Percentiles rank a stretch among this genome's conserved stretches.
Conservation (phyloP, 2,797 vertebrate genomes). For the Arnoldichthys spilopterus region DNA sequence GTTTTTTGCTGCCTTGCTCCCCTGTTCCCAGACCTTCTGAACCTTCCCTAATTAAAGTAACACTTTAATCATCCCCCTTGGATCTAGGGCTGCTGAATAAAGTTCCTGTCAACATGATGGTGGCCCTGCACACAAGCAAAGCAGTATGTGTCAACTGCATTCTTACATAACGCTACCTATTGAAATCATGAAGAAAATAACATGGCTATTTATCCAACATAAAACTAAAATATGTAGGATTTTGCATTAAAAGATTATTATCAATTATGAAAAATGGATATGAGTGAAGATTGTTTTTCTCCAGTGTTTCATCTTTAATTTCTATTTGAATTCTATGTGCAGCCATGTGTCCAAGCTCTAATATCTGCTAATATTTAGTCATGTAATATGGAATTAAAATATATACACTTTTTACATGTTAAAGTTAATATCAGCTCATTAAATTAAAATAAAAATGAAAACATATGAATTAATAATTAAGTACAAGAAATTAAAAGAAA, state of each 20-base stretch:
- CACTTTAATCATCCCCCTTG: constrained; percentile 47
- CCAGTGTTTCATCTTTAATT: too few relatives aligned
- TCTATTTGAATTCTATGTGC: too few relatives aligned
- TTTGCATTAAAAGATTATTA: constrained; percentile 6
- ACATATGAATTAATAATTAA: too few relatives aligned
- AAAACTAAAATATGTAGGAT: background rate
- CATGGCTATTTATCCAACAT: background rate
- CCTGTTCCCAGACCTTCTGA: constrained; percentile 47
- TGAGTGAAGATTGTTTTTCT: too few relatives aligned
- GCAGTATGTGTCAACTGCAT: background rate
- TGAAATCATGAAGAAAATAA: background rate
- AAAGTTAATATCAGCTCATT: too few relatives aligned
- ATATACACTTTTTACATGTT: too few relatives aligned
- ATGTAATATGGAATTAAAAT: background rate
- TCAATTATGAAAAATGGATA: background rate
- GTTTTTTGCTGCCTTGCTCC: constrained; percentile 61
- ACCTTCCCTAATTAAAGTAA: constrained; percentile 56
- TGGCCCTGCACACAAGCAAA: background rate
- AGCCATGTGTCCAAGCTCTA: background rate
- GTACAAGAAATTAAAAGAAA: too few relatives aligned
- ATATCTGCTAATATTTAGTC: background rate
- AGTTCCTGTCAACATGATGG: constrained; percentile 23
- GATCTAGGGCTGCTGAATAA: constrained; percentile 43
- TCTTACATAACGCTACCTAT: background rate
- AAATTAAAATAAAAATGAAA: too few relatives aligned